Base-by-base conservation (phyloP, 2,797 vertebrate species). In the Myotis daubentonii region DNA sequence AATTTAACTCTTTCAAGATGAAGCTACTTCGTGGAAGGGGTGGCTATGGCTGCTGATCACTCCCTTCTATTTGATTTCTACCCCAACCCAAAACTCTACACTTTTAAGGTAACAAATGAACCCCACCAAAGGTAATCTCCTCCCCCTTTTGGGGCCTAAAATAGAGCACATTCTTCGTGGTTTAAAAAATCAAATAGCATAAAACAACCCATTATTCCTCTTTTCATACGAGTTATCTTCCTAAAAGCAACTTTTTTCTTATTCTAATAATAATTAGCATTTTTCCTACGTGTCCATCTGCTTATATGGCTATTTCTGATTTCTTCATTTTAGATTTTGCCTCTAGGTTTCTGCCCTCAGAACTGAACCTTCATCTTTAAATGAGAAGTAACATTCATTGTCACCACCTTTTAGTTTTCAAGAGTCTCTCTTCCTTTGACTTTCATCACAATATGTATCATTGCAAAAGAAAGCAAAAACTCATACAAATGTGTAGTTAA, bases 181-280 rank as follows among this genome's bases (percentile, higher is more conserved):
- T 83, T 55, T 55, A 86, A 93, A 92, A 92, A 93, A 41, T 41
- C 44, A 91, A 76, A 47, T 3, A 60, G 66, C 33, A 89, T 22
- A 89, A 93, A 93, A 79, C 5, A 57, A 62, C 6, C 28, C 10
- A 25, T 65, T 47, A 74, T 47, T 94, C 51, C 38, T 85, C 66
- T 36, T 80, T 90, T 53, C 28, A 55, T 8, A 88, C 12, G 49
- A 92, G 76, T 62, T 19, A 16, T 79, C 38, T 72, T 89, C 15
- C 1, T 36, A 41, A 44, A 86, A 89, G 51, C 33, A 94, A 92
- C 13, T 51, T 6, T 66, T 44, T 44, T 70, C 12, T 30, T 11
- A 57, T 75, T 75, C n/a, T 76, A 70, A 20, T 70, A 87, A 87
- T n/a, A 74, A 92, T 55, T 55, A 95, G 5, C 1, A 62, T 5